A percentile compares a stretch with the other conserved stretches of the same genome.
phyloP scores from a whole-genome alignment of 2,797 vertebrate species.

The Oreochromis mossambicus region DNA sequence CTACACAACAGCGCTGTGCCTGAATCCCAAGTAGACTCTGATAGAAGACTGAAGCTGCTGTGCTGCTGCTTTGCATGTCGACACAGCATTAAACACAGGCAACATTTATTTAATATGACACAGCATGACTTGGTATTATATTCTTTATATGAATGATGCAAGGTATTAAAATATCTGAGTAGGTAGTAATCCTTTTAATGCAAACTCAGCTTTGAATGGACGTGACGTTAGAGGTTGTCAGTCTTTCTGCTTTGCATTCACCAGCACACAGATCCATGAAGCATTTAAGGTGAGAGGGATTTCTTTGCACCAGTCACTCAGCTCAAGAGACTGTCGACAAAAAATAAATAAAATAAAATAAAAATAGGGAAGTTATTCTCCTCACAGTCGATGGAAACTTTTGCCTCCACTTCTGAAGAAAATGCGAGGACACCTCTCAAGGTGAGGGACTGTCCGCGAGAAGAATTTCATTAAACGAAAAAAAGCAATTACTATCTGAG shows the following conservation, averaged over 20 bases:
- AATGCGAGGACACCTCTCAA: conserved; percentile 45
- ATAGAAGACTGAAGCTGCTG: neutral
- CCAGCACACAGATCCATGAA: neutral
- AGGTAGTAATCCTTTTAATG: neutral
- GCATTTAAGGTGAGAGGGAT: neutral
- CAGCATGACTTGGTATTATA: neutral
- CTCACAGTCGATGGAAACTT: conserved; percentile 29
- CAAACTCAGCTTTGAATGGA: neutral
- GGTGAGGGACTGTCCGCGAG: conserved; percentile 37
- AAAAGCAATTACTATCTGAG: conserved; percentile 44
- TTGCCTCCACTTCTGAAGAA: conserved; percentile 25
- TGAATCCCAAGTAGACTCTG: neutral
- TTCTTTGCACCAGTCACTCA: neutral
- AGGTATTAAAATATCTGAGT: neutral
- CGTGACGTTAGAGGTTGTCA: neutral
- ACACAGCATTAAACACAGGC: neutral
- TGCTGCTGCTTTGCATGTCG: neutral
- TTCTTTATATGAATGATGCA: neutral
- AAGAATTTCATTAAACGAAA: conserved; percentile 53
- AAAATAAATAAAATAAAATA: neutral
- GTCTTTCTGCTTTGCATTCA: neutral
- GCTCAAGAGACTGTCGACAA: neutral
- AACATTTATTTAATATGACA: neutral
- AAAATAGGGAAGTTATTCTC: neutral
- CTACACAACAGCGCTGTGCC: neutral